phyloP scores from a whole-genome alignment of 2,113 vertebrate genomes.

The Ia io region DNA sequence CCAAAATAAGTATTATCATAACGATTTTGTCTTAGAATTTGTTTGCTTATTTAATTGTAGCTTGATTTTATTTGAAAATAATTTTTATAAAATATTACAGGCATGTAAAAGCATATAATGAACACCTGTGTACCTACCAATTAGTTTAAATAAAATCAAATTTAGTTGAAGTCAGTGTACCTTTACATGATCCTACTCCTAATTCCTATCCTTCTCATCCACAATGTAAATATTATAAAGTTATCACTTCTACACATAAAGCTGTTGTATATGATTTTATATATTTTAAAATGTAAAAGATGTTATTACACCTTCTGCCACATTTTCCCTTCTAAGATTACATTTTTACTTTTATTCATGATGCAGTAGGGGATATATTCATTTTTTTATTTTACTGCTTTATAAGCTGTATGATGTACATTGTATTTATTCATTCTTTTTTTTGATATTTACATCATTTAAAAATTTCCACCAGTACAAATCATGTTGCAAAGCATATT shows the following conservation, averaged over 20 bases:
- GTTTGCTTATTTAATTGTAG: neutral
- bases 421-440: neutral
- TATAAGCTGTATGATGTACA: neutral
- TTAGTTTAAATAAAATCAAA: neutral
- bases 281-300: constrained; percentile 18
- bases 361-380: neutral
- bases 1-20: neutral
- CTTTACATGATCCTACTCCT: neutral
- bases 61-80: constrained; percentile 38
- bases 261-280: neutral
- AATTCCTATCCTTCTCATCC: neutral
- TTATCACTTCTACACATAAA: neutral
- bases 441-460: neutral
- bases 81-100: neutral
- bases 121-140: neutral
- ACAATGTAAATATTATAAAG: neutral
- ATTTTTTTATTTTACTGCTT: neutral
- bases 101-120: neutral
- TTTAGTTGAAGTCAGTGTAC: neutral
- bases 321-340: neutral
- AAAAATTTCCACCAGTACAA: neutral
- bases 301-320: neutral
- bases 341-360: neutral
- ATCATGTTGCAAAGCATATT: neutral
- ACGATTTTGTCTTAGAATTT: neutral